A percentile compares a stretch with the other conserved stretches of the same genome.
Conservation (phyloP, 2,113 vertebrate species). For the Seriola rivoliana region DNA sequence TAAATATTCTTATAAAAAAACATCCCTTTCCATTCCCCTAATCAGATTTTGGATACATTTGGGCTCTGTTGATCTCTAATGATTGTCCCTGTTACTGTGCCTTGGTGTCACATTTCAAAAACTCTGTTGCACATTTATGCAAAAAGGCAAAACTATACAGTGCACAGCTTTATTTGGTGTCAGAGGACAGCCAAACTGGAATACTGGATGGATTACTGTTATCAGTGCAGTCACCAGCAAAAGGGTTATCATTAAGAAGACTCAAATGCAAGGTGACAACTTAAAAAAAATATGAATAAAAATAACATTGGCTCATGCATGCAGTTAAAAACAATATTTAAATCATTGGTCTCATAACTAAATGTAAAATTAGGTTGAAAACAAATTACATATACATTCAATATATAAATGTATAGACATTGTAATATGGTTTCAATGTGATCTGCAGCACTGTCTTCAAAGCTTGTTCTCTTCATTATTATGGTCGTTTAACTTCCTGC, state of each 20-base stretch:
- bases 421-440: conserved; percentile 33
- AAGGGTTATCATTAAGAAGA: background rate
- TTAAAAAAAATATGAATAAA: background rate
- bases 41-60: conserved; percentile 60
- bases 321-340: background rate
- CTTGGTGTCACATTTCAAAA: conserved; percentile 20
- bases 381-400: conserved; percentile 22
- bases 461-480: conserved; percentile 49
- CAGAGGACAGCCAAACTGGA: background rate
- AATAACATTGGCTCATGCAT: background rate
- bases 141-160: conserved; percentile 21
- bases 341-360: background rate
- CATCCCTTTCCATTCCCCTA: conserved; percentile 29
- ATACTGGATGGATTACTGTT: conserved; percentile 1
- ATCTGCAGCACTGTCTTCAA: conserved; percentile 51
- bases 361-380: conserved; percentile 9
- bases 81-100: conserved; percentile 46
- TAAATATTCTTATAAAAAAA: conserved; percentile 57
- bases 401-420: conserved; percentile 15
- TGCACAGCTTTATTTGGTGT: conserved; percentile 4
- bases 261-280: background rate
- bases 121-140: conserved; percentile 6
- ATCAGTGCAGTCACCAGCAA: background rate
- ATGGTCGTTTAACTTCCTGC: conserved; percentile 49
- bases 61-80: conserved; percentile 46